Percentiles rank a stretch among this genome's conserved stretches.
Evolutionary conservation across 2,797 vertebrate genomes (phyloP).

Genomic region (Sebastiscus albofasciatus): DNA sequence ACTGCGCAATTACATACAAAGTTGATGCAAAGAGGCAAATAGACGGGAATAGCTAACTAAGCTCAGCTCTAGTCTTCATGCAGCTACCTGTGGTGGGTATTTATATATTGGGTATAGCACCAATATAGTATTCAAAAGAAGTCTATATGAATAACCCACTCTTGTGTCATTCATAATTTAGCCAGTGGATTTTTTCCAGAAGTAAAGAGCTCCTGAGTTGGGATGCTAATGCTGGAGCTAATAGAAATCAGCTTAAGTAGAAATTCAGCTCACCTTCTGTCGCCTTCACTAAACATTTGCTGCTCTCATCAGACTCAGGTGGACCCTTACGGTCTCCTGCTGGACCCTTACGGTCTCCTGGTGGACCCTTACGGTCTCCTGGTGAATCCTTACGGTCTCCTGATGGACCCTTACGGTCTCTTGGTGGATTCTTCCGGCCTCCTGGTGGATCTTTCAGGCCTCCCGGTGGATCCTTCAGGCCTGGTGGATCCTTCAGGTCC

Average conservation of each 20-base stretch:
- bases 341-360: not conserved
- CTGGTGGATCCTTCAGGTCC: not conserved
- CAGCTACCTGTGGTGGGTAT: no score
- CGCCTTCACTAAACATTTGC: not conserved
- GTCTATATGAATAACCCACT: no score
- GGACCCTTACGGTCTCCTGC: not conserved
- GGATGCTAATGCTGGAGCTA: no score
- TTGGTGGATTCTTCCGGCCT: not conserved
- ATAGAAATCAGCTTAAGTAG: no score
- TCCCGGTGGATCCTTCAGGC: not conserved
- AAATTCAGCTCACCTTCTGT: slow-evolving; percentile 8
- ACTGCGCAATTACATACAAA: no score
- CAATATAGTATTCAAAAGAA: no score
- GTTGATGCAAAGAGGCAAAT: no score
- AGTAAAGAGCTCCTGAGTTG: no score
- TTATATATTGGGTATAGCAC: no score
- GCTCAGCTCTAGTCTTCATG: no score
- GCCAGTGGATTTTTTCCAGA: not conserved
- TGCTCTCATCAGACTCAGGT: not conserved
- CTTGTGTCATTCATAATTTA: no score
- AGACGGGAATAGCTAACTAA: no score
- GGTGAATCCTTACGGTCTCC: not conserved
- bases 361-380: not conserved
- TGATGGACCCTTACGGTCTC: not conserved
- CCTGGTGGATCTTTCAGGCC: not conserved